Percentiles rank a stretch among this genome's conserved stretches.
phyloP scores from a whole-genome alignment of 2,888 invertebrate species.

The Drosophila anomelani region DNA sequence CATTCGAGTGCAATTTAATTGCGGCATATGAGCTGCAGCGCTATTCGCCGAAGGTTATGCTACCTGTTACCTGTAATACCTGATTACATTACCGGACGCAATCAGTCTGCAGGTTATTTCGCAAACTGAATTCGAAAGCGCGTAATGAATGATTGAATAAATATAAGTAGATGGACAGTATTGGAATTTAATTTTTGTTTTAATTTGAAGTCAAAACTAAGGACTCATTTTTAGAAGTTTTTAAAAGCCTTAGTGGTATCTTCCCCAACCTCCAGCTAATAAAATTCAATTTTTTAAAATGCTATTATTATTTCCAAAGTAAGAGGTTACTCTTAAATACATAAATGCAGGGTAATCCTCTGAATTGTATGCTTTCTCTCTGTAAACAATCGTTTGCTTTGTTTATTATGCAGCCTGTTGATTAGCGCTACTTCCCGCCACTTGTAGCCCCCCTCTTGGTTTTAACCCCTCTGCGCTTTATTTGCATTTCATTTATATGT shows the following conservation, averaged over 20 bases:
- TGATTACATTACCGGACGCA: conserved; percentile 20
- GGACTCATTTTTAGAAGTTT: too few species aligned
- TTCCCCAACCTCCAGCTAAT: neutral
- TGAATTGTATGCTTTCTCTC: neutral
- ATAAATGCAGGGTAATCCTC: conserved; percentile 4
- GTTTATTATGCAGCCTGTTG: conserved; percentile 48
- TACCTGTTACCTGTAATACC: conserved; percentile 8
- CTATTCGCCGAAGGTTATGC: neutral
- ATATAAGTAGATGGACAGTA: neutral
- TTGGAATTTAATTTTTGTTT: neutral
- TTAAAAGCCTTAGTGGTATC: too few species aligned
- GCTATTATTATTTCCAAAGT: neutral
- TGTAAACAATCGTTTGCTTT: conserved; percentile 18
- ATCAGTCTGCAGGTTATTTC: conserved; percentile 2
- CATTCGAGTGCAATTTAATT: conserved; percentile 11
- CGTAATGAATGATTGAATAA: conserved; percentile 12
- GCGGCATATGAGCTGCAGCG: conserved; percentile 7
- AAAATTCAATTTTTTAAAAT: neutral
- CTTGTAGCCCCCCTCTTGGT: neutral
- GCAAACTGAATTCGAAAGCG: conserved; percentile 6
- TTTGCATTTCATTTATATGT: conserved; percentile 44
- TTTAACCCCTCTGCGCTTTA: conserved; percentile 11
- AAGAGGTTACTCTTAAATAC: neutral
- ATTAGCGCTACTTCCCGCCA: conserved; percentile 35
- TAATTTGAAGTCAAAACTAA: too few species aligned